Base-by-base conservation (phyloP, 2,797 vertebrate genomes). In the Perdix hodgsoniae region DNA sequence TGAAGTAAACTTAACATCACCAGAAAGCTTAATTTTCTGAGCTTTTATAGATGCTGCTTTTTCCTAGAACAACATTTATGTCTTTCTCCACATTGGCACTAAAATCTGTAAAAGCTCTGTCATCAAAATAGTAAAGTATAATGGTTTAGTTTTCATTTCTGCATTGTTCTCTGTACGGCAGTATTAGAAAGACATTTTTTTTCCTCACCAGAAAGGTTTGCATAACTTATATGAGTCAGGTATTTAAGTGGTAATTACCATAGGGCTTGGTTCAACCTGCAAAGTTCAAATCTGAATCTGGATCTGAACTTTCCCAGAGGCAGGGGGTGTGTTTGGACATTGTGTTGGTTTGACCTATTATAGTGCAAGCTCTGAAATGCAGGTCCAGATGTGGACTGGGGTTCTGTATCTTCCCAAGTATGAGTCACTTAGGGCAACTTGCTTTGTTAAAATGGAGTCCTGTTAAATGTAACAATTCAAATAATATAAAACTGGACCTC, bases 281-380 rank as follows among this genome's bases (percentile, higher is more conserved):
- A 44, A 11, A 93, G 66, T 95, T 93, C 82, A 89, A 70, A 93
- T 91, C 89, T 86, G 82, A 92, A 93, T 91, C 66, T 85, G 82
- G 61, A 85, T 87, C 88, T 94, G 67, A 92, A 88, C 82, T 94
- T 95, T 93, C 93, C 80, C 89, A 86, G 82, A 88, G 80, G 64
- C 80, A 66, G n/a, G 54, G 84, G 26, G 22, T 80, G 39, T 73
- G 83, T 95, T 94, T 93, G 73, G 75, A 83, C 66, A 49, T 73
- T 81, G 86, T 93, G 40, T 90, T 91, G 24, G 24, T 92, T 70
- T 92, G 91, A 71, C 66, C 73, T 93, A 1, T 86, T 94, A 31
- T 13, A 81, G 50, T 54, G 39, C 39, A 59, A 66, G 35, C 66
- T 89, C 73, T 83, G 84, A 93, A 87, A 75, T 57, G 40, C 23